Evolutionary conservation across 2,797 vertebrate genomes (phyloP).

Genomic region (Delichon dasypus): DNA sequence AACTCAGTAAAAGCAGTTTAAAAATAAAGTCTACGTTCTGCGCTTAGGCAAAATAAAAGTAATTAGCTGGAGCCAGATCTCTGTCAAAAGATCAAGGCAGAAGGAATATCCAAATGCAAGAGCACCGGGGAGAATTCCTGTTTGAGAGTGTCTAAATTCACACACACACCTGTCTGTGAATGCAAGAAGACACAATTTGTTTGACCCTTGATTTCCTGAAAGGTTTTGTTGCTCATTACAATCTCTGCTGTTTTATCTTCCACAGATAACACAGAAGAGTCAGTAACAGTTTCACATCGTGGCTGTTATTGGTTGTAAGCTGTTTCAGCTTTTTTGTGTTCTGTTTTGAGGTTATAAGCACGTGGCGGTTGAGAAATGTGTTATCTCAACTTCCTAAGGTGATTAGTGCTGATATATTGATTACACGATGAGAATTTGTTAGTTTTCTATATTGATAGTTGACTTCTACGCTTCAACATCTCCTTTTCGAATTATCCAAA

Average conservation of each 20-base stretch:
- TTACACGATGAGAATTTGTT: no score
- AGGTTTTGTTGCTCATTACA: not conserved
- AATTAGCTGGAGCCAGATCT: not conserved
- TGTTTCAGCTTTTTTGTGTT: not conserved
- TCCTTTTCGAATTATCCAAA: no score
- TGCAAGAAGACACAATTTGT: not conserved
- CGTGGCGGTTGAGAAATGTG: no score
- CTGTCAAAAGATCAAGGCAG: not conserved
- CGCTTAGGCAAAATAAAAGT: not conserved
- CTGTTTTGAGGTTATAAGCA: no score
- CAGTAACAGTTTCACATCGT: not conserved
- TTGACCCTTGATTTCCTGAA: not conserved
- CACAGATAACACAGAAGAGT: not conserved
- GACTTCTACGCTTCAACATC: no score
- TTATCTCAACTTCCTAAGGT: no score
- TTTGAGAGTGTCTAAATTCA: fast-evolving
- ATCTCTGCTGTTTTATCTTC: not conserved
- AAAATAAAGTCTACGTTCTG: not conserved
- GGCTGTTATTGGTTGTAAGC: not conserved
- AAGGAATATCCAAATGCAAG: not conserved
- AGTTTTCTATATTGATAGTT: no score
- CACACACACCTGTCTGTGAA: not conserved
- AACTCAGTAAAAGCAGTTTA: not conserved
- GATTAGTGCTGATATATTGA: no score
- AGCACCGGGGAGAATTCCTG: not conserved